Percentiles rank a stretch among this genome's conserved stretches.
phyloP scores from a whole-genome alignment of 2,888 invertebrate species.

The Melinopterus prodromus region DNA sequence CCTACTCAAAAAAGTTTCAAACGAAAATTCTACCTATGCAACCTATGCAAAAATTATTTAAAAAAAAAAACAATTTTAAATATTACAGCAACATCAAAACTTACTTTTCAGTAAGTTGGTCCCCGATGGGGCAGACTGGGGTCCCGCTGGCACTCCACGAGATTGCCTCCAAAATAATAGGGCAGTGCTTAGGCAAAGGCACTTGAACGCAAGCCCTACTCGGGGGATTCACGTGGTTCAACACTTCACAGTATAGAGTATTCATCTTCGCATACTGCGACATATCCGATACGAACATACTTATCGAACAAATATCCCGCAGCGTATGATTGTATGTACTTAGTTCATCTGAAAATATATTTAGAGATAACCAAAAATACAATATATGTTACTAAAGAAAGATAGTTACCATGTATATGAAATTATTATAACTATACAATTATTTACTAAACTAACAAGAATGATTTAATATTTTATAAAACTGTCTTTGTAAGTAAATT shows the following conservation, averaged over 20 bases:
- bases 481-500: no score
- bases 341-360: constrained; percentile 63
- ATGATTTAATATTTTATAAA: no score
- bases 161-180: constrained; percentile 80
- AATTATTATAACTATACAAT: no score
- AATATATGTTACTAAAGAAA: neutral
- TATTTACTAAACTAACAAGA: no score
- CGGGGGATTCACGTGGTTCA: constrained; percentile 83
- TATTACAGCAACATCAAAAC: neutral
- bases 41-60: neutral
- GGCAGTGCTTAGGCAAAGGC: constrained; percentile 74
- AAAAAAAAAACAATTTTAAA: neutral
- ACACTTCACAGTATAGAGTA: constrained; percentile 75
- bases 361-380: constrained; percentile 31
- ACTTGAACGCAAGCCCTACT: constrained; percentile 84
- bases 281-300: constrained; percentile 87
- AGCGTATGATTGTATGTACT: constrained; percentile 64
- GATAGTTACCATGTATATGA: no score
- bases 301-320: constrained; percentile 80
- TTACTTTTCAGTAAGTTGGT: constrained; percentile 52
- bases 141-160: constrained; percentile 61
- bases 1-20: neutral
- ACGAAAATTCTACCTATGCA: neutral
- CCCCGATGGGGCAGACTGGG: constrained; percentile 50
- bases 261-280: constrained; percentile 80